Evolutionary conservation across 2,797 vertebrate genomes (phyloP), one percentile per base, ranked within the genome.

Genomic region (Eidolon dupreanum): DNA sequence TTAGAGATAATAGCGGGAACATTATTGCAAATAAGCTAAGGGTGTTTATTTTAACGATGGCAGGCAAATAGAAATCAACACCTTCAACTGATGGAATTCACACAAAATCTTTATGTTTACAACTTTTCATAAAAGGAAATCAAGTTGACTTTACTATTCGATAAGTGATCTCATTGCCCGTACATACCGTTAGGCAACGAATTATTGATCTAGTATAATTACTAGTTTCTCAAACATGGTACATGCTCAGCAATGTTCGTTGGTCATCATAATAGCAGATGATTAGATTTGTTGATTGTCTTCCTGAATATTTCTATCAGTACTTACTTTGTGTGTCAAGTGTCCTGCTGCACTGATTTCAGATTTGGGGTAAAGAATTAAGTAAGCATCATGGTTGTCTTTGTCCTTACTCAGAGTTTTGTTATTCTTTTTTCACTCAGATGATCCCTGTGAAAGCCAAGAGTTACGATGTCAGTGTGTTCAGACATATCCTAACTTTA

Each of bases 391-490:
- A 57, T 2, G 0, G 5, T 33, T 20, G 17, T 53, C 6, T 77
- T 81, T 83, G 6, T 41, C 71, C 16, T 70, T 36, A 31, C 16
- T 61, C 13, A 70, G 28, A 2, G 3, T 26, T 83, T 90, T 43
- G 12, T 10, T 92, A 4, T 65, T 71, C 26, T 94, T 88, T 93
- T 78, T 53, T 65, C 49, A 57, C n/a, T 93, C 79, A 97, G 83
- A 11, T 53, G 41, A 74, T 77, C 33, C 26, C 33, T 96, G 19
- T 73, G 31, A 94, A 7, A 74, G 59, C 31, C n/a, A 83, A 1
- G 94, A 96, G 61, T 77, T 97, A 75, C 8, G 4, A 53, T 94
- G 93, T 49, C 96, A 57, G 22, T 96, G 95, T 82, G 71, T 97
- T 71, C 90, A 93, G n/a, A 88, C 17, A 8, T 3, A 36, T n/a